Conservation (phyloP, 1,140 invertebrate genomes). For the Macrobrachium nipponense region DNA sequence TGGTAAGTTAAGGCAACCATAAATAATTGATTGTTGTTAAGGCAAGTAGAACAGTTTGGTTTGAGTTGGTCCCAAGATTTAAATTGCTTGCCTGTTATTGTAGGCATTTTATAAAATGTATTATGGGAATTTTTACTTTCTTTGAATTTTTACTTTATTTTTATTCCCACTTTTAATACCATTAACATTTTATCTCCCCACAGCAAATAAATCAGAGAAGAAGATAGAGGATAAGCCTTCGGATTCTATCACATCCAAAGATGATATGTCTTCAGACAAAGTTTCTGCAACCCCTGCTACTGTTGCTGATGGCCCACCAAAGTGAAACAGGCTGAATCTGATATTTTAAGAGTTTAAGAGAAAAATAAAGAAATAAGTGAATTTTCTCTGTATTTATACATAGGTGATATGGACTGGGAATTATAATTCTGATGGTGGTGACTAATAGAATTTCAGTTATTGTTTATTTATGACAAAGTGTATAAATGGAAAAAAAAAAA, state of each 20-base stretch:
- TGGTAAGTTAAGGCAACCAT: too few relatives aligned
- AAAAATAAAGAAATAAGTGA: not conserved
- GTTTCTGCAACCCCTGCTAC: conserved; percentile 29
- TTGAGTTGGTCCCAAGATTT: too few relatives aligned
- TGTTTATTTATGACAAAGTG: not conserved
- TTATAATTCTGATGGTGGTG: too few relatives aligned
- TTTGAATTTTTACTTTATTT: not conserved
- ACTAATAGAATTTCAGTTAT: not conserved
- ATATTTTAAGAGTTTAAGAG: too few relatives aligned
- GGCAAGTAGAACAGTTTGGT: too few relatives aligned
- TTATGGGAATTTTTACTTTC: not conserved
- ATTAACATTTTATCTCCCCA: not conserved
- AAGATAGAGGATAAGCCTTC: conserved; percentile 38
- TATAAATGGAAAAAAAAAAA: conserved; percentile 24
- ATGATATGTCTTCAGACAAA: conserved; percentile 39
- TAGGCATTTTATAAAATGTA: too few relatives aligned
- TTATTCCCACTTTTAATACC: not conserved
- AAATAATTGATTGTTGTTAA: too few relatives aligned
- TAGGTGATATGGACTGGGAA: not conserved
- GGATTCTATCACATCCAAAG: conserved; percentile 29
- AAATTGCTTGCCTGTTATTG: too few relatives aligned
- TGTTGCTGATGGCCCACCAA: conserved; percentile 35
- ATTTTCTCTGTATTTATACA: not conserved
- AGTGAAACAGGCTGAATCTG: conserved; percentile 20
- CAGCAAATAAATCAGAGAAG: conserved; percentile 51